Evolutionary conservation across 1,140 invertebrate genomes (phyloP).

Genomic region (Heliconius himera): DNA sequence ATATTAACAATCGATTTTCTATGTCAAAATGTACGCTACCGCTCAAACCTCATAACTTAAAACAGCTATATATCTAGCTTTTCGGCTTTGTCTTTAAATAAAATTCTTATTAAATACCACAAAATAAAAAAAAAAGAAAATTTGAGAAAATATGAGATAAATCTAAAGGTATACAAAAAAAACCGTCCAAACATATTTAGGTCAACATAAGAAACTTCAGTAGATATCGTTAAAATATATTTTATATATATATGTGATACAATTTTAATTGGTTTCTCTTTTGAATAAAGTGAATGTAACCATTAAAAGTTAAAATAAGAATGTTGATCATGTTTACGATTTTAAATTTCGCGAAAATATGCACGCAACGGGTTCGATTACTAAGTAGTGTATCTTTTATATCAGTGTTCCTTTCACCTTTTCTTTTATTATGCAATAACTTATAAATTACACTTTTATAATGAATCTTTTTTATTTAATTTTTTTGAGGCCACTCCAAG

Average conservation of each 20-base stretch:
- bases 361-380: background rate
- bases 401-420: background rate
- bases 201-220: background rate
- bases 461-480: background rate
- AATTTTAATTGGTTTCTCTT: conserved; percentile 14
- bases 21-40: no score
- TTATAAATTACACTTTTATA: background rate
- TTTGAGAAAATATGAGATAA: no score
- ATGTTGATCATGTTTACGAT: background rate
- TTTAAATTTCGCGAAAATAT: conserved; percentile 4
- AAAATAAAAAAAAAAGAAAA: no score
- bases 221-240: background rate
- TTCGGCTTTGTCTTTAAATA: no score
- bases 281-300: background rate
- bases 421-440: background rate
- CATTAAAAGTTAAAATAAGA: background rate
- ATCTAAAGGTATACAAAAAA: background rate
- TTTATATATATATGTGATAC: background rate
- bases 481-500: no score
- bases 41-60: no score
- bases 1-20: no score
- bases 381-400: background rate
- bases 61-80: no score
- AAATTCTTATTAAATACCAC: no score
- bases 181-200: background rate